These are phyloP conservation scores for Leptatherina wallacei DNA, from an alignment of 2,797 vertebrate species.

Conservation along the genomic window DNA sequence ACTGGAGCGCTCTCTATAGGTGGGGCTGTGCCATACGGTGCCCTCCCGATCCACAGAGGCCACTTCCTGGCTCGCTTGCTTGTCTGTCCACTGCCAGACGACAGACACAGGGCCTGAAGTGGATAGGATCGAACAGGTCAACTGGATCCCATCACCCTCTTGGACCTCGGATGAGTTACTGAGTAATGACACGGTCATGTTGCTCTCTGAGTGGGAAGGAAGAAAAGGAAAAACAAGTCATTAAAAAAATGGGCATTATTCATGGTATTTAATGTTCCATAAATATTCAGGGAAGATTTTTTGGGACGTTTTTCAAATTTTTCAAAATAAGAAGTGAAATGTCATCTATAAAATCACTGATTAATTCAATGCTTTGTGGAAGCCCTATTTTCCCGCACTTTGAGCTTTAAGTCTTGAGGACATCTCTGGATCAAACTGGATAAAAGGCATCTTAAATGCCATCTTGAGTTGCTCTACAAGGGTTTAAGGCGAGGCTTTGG, in stretches of 20 bases:
- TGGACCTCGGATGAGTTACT: slow-evolving; percentile 89
- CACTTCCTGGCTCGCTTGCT: slow-evolving; percentile 85
- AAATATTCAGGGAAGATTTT: background rate
- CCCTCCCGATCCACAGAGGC: slow-evolving; percentile 89
- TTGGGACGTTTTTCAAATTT: background rate
- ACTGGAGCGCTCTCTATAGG: slow-evolving; percentile 67
- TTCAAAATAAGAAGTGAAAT: background rate
- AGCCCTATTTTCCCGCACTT: background rate
- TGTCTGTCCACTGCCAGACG: slow-evolving; percentile 89
- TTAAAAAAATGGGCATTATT: background rate
- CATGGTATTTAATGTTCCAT: background rate
- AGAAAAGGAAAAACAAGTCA: background rate
- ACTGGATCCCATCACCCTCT: slow-evolving; percentile 89
- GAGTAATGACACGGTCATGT: slow-evolving; percentile 90
- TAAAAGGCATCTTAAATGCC: background rate
- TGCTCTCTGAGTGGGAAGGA: slow-evolving; percentile 85
- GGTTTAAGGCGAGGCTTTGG: background rate
- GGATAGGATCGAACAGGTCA: slow-evolving; percentile 87
- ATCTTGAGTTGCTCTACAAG: background rate
- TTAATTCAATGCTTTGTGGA: background rate
- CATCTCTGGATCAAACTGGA: background rate
- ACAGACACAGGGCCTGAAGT: slow-evolving; percentile 87
- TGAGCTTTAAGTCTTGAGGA: background rate
- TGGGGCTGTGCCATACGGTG: slow-evolving; percentile 69
- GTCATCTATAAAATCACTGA: background rate